Conservation (phyloP, 2,113 vertebrate species). For the Felis chaus region DNA sequence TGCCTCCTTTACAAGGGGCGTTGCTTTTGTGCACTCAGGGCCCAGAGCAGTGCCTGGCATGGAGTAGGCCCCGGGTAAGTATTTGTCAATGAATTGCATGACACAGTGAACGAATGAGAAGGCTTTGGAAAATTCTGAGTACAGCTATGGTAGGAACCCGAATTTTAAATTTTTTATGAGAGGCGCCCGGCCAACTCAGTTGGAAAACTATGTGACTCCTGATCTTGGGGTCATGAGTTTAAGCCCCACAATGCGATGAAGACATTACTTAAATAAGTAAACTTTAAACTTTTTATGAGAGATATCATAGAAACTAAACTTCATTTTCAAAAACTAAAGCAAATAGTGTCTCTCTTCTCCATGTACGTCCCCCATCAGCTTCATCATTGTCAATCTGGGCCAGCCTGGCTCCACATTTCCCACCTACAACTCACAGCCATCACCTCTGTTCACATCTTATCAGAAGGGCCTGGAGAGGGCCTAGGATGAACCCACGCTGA, state of each 20-base stretch:
- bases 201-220: fast-evolving
- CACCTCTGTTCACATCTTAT: background rate
- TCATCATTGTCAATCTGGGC: background rate
- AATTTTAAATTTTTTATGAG: background rate
- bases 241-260: background rate
- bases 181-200: background rate
- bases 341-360: background rate
- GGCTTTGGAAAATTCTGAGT: background rate
- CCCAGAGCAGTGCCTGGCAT: background rate
- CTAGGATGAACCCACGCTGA: background rate
- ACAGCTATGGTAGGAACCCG: background rate
- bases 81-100: background rate
- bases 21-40: background rate
- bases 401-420: background rate
- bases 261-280: background rate
- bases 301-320: background rate
- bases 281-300: background rate
- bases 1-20: fast-evolving
- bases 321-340: background rate
- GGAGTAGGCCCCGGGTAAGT: too few species aligned
- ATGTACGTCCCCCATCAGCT: fast-evolving
- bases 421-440: background rate
- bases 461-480: background rate
- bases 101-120: background rate
- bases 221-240: background rate